Percentiles rank a stretch among this genome's conserved stretches.
phyloP scores from a whole-genome alignment of 1,140 invertebrate species.

The Pseudomyrmex gracilis region DNA sequence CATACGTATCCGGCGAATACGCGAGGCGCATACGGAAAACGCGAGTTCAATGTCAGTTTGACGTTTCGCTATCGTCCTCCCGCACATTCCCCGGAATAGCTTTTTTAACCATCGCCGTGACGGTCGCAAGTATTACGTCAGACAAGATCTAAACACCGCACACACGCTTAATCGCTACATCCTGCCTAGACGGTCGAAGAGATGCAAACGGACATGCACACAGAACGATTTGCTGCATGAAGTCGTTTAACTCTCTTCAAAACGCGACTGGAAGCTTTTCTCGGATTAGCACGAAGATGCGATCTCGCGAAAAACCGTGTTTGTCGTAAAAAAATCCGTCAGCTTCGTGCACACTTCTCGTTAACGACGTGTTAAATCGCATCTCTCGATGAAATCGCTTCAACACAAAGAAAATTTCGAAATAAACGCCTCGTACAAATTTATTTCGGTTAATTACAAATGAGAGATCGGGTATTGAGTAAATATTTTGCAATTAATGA shows the following conservation, averaged over 20 bases:
- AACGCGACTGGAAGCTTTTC: not conserved
- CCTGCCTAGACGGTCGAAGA: slow-evolving; percentile 15
- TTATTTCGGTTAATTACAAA: not conserved
- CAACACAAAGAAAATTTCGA: not conserved
- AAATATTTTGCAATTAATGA: not conserved
- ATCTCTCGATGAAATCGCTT: not conserved
- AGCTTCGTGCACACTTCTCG: no score
- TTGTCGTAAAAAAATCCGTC: not conserved
- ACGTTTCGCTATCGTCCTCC: slow-evolving; percentile 50
- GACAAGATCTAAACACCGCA: slow-evolving; percentile 71
- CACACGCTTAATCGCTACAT: slow-evolving; percentile 29
- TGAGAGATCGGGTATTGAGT: not conserved
- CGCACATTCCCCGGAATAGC: slow-evolving; percentile 49
- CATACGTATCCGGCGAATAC: slow-evolving; percentile 44
- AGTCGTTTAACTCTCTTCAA: slow-evolving; percentile 12
- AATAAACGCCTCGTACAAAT: no score
- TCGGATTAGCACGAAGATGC: slow-evolving; percentile 15
- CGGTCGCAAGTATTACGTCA: slow-evolving; percentile 67
- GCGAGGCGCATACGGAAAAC: slow-evolving; percentile 77
- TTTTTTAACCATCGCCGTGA: slow-evolving; percentile 58
- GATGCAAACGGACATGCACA: slow-evolving; percentile 47
- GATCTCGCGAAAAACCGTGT: slow-evolving; percentile 9
- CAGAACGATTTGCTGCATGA: slow-evolving; percentile 3
- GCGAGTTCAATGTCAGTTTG: slow-evolving; percentile 73
- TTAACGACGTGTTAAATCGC: not conserved